phyloP scores from a whole-genome alignment of 2,113 vertebrate genomes.

The Leucopsar rothschildi region DNA sequence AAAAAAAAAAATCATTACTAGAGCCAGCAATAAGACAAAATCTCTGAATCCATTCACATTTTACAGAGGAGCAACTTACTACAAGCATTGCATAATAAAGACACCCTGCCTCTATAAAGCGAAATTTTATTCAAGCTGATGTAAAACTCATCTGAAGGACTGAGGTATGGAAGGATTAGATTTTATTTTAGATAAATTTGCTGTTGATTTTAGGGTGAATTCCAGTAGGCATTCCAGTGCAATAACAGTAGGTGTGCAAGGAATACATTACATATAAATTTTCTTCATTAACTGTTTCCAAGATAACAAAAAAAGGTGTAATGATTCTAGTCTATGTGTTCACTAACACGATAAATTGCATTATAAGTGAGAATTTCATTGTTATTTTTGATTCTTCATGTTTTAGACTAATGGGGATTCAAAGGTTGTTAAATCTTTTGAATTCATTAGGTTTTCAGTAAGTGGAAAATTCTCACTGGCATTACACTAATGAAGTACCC shows the following conservation, averaged over 20 bases:
- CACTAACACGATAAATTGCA: neutral
- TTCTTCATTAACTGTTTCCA: neutral
- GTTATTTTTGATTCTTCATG: neutral
- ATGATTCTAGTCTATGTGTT: neutral
- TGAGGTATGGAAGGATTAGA: neutral
- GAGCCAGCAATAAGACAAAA: neutral
- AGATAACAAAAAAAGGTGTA: neutral
- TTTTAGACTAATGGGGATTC: neutral
- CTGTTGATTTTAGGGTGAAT: neutral
- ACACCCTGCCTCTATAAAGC: neutral
- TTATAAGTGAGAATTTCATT: neutral
- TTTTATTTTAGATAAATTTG: neutral
- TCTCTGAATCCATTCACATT: neutral
- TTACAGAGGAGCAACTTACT: neutral
- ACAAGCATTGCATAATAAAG: neutral
- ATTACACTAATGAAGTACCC: neutral
- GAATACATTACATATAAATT: neutral
- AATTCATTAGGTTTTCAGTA: neutral
- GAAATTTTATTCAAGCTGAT: neutral
- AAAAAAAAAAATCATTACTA: neutral
- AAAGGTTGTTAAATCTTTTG: neutral
- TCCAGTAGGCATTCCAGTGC: neutral
- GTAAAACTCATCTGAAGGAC: neutral
- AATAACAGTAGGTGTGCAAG: neutral
- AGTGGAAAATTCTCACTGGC: neutral